Base-by-base conservation (phyloP, 53 echinoderm and acorn worm genomes). In the Holothuria scabra region DNA sequence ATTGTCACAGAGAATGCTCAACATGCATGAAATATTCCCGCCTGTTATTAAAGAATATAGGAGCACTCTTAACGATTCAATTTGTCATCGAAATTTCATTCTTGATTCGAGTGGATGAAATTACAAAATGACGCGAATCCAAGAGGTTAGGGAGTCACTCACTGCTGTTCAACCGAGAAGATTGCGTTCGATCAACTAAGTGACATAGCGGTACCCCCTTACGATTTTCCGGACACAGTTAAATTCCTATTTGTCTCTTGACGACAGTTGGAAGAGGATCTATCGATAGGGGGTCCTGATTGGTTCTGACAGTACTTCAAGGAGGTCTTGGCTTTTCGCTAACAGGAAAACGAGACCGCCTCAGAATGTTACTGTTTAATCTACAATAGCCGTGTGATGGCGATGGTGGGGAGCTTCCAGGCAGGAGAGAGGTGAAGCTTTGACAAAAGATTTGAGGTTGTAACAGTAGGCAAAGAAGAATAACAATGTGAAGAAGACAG, bases 321-420 rank as follows among this genome's bases (percentile, higher is more conserved):
- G 82, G 82, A 81, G 82, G 82, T 81, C 82, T 28, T 33, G 56
- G 78, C 46, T 78, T 78, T 56, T 78, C 78, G 78, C 78, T 78
- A 78, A 56, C 10, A 78, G 78, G 56, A 23, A 57, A 56, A 56
- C 49, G 78, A 57, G 78, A 46, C 28, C 49, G 78, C 78, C 56
- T 78, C 21, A 78, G 78, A 78, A 78, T 78, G 78, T 57, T 56
- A 78, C 78, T 57, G 78, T 78, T 58, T 29, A 78, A 78, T 59
- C 58, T 78, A 78, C 78, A 78, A 58, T 49, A 28, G 74, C 52
- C 52, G 52, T 16, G 52, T 52, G 13, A 52, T 16, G 52, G 14
- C 52, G 52, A 16, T 52, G 18, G 52, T 52, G 52, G 52, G 52
- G 18, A 52, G 52, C 48, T 52, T 52, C 18, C 18, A 16, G 52